phyloP scores from a whole-genome alignment of 2,797 vertebrate species.

The Sebastes vulpes region DNA sequence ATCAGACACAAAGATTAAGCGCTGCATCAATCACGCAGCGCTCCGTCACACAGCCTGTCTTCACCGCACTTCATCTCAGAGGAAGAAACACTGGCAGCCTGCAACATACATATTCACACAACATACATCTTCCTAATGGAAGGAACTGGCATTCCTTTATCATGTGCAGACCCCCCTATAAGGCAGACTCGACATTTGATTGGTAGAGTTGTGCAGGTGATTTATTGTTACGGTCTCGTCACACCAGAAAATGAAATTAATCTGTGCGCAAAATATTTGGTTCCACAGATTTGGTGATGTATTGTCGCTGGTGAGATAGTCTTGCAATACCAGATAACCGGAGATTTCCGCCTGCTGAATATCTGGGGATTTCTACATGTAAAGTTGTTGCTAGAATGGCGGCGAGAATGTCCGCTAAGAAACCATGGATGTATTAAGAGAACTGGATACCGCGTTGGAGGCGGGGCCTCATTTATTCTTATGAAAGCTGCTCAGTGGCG shows the following conservation, averaged over 20 bases:
- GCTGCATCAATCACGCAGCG: slow-evolving; percentile 43
- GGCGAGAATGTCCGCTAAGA: neutral
- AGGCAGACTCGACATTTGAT: neutral
- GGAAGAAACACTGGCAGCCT: neutral
- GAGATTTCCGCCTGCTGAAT: no score
- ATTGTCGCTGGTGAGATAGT: neutral
- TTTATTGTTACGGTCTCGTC: neutral
- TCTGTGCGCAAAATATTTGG: neutral
- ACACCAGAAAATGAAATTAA: neutral
- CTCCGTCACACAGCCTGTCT: slow-evolving; percentile 38
- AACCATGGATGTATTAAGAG: neutral
- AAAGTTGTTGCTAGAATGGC: no score
- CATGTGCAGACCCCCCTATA: neutral
- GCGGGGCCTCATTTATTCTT: no score
- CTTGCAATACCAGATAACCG: neutral
- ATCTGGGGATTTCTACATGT: no score
- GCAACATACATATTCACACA: slow-evolving; percentile 13
- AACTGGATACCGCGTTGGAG: no score
- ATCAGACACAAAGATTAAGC: slow-evolving; percentile 55
- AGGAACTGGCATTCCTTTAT: neutral
- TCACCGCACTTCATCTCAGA: slow-evolving; percentile 16
- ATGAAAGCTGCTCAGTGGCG: no score
- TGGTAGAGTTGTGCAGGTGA: slow-evolving; percentile 2
- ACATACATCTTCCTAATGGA: slow-evolving; percentile 33
- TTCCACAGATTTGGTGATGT: neutral